Conservation (phyloP, 2,888 invertebrate genomes). For the Eugnorisma glareosa region DNA sequence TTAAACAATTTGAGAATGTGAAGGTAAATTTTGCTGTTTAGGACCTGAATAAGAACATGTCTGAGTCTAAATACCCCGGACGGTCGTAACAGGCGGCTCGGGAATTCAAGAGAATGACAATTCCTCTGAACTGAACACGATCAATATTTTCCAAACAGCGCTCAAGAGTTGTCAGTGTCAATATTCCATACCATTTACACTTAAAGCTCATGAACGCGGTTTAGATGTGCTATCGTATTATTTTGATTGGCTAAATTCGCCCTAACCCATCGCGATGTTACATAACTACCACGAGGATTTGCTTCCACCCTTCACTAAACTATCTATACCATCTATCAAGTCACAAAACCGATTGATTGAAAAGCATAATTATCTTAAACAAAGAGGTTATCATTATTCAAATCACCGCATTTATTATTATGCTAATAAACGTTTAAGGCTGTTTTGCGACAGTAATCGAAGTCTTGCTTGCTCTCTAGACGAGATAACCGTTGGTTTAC, state of each 20-base stretch:
- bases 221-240: not conserved
- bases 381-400: slow-evolving; percentile 33
- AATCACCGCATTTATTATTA: slow-evolving; percentile 39
- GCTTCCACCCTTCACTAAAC: not conserved
- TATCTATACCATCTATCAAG: slow-evolving; percentile 8
- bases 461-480: slow-evolving; percentile 33
- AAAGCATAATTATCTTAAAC: slow-evolving; percentile 35
- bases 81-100: not conserved
- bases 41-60: not conserved
- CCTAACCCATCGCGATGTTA: not conserved
- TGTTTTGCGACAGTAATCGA: slow-evolving; percentile 49
- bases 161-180: not conserved
- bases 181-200: not conserved
- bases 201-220: not conserved
- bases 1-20: not conserved
- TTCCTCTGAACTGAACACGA: not conserved
- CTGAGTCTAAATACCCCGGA: not conserved
- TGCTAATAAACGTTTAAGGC: slow-evolving; percentile 25
- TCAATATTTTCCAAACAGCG: not conserved
- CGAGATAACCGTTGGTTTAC: slow-evolving; percentile 36
- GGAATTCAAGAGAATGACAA: not conserved
- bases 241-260: not conserved
- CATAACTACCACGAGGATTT: not conserved
- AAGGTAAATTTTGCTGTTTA: not conserved
- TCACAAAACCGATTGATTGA: slow-evolving; percentile 25